Percentiles rank a stretch among this genome's conserved stretches.
Conservation (phyloP, 2,797 vertebrate species). For the Phalanger gymnotis region DNA sequence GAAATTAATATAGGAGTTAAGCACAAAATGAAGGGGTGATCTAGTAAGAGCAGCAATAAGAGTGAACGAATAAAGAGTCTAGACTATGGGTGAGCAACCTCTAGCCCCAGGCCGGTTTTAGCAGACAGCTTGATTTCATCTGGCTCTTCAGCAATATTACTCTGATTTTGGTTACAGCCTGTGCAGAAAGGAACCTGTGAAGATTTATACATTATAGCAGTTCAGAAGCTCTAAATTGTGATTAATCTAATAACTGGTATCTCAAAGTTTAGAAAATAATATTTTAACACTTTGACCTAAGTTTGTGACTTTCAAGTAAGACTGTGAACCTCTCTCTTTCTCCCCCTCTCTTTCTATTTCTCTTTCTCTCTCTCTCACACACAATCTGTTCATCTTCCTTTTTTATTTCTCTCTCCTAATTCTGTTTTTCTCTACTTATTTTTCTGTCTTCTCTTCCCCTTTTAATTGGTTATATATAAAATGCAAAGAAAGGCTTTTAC, state of each 20-base stretch:
- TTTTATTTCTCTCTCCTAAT: neutral
- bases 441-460: neutral
- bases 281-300: neutral
- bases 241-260: neutral
- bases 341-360: too few species aligned
- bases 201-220: neutral
- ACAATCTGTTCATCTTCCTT: neutral
- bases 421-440: neutral
- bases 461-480: neutral
- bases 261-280: neutral
- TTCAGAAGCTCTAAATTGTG: neutral
- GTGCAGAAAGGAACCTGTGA: neutral
- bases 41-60: neutral
- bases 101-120: neutral
- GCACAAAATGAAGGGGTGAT: neutral
- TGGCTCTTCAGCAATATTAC: neutral
- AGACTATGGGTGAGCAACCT: neutral
- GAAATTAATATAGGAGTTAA: neutral
- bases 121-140: neutral
- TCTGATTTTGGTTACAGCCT: neutral
- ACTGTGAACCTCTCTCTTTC: neutral
- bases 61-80: neutral
- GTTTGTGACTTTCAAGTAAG: neutral
- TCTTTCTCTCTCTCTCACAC: neutral
- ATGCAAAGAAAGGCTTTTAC: neutral